phyloP scores from a whole-genome alignment of 2,888 invertebrate genomes.

The Norana najaformis region DNA sequence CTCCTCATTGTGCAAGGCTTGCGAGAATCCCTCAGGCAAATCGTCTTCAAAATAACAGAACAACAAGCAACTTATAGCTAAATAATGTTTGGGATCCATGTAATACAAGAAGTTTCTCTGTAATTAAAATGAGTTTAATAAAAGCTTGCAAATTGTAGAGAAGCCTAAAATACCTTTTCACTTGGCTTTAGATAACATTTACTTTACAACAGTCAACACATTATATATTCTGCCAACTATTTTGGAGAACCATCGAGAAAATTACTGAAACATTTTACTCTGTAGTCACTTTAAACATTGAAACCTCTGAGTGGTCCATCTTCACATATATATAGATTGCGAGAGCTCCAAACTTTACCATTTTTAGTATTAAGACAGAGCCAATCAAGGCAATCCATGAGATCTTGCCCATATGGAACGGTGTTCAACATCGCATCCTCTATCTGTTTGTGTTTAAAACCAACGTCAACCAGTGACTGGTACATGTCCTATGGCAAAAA shows the following conservation, averaged over 20 bases:
- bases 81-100: no score
- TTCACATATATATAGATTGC: background rate
- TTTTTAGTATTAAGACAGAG: slow-evolving; percentile 58
- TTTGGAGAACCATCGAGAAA: no score
- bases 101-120: no score
- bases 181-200: no score
- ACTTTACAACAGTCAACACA: no score
- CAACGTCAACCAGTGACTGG: slow-evolving; percentile 51
- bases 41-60: slow-evolving; percentile 48
- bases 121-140: no score
- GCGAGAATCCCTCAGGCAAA: slow-evolving; percentile 57
- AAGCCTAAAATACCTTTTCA: no score
- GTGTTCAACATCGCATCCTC: slow-evolving; percentile 56
- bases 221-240: no score
- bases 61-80: background rate
- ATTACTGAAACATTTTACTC: no score
- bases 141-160: no score
- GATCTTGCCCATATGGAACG: slow-evolving; percentile 56
- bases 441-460: slow-evolving; percentile 56
- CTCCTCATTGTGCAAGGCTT: slow-evolving; percentile 53
- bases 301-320: no score
- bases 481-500: slow-evolving; percentile 54
- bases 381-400: slow-evolving; percentile 60
- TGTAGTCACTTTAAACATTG: no score
- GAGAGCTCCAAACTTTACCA: slow-evolving; percentile 47